Base-by-base conservation (phyloP, 2,888 invertebrate genomes). In the Brachyopa scutellaris region DNA sequence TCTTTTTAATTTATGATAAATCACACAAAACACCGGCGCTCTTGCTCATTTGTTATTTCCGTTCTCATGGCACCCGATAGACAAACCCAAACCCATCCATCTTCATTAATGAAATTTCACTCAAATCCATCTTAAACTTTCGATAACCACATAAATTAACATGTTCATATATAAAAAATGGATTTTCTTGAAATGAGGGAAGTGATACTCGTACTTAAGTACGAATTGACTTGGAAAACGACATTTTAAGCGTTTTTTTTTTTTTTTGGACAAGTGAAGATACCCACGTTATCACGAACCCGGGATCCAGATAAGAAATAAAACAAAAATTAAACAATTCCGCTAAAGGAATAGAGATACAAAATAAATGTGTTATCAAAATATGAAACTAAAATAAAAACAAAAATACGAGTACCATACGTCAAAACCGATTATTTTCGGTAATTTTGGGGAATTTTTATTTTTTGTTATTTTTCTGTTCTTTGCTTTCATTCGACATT, bases 261-360 rank as follows among this genome's bases (percentile, higher is more conserved):
- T 38, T 38, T 2, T 1, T 42, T 4, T 6, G n/a, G n/a, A n/a
- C n/a, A n/a, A n/a, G n/a, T 0, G 9, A 49, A 38, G 49, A 51
- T 51, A 40, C 31, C 17, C 51, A 51, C 66, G n/a, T 67, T 67
- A 45, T 67, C 53, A 40, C 17, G 8, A 21, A 11, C 57, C 47
- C n/a, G n/a, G n/a, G n/a, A n/a, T n/a, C n/a, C n/a, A n/a, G 67
- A 69, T 69, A 69, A 69, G 57, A 69, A 55, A 57, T 29, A 47
- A 57, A 47, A 69, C 13, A 8, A 36, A n/a, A n/a, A n/a, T n/a
- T n/a, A n/a, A n/a, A n/a, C n/a, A n/a, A n/a, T n/a, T n/a, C n/a
- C n/a, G n/a, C n/a, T n/a, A n/a, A n/a, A n/a, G n/a, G n/a, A n/a
- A n/a, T 57, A 69, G 47, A 69, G 67, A 69, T 57, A 67, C 67